Evolutionary conservation across 2,888 invertebrate species (phyloP).

Genomic region (Leistus spinibarbis): DNA sequence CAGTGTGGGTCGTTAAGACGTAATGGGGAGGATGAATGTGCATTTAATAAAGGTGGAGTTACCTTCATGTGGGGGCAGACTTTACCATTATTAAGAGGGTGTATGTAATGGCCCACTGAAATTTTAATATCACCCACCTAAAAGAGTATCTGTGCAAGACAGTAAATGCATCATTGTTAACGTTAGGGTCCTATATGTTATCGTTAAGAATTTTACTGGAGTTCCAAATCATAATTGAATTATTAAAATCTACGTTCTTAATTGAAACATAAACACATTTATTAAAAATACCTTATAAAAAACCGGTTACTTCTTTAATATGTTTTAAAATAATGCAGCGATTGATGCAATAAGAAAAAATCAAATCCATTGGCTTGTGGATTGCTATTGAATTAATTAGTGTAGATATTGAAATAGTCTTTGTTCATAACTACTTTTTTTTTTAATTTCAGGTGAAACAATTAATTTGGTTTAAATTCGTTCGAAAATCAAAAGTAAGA

Average conservation of each 20-base stretch:
- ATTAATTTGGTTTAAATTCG: too few species aligned
- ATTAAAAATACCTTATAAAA: too few species aligned
- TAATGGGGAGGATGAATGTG: constrained; percentile 38
- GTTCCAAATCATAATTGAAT: neutral
- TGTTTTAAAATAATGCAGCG: too few species aligned
- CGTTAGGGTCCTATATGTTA: neutral
- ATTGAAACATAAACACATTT: too few species aligned
- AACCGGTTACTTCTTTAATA: too few species aligned
- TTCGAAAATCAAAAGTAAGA: neutral
- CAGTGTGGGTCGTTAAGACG: constrained; percentile 29
- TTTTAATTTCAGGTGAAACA: too few species aligned
- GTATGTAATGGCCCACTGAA: constrained; percentile 33
- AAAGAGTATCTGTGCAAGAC: neutral
- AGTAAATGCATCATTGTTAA: neutral
- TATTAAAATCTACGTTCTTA: too few species aligned
- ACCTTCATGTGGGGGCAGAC: neutral
- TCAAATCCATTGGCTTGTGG: too few species aligned
- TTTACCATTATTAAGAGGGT: constrained; percentile 21
- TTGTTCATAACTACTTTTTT: too few species aligned
- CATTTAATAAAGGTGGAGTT: constrained; percentile 38
- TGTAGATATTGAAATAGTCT: too few species aligned
- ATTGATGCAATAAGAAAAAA: too few species aligned
- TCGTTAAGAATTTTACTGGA: neutral
- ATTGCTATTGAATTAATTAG: too few species aligned
- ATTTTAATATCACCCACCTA: constrained; percentile 19